phyloP scores from a whole-genome alignment of 2,797 vertebrate genomes.

The Ambastaia sidthimunki region DNA sequence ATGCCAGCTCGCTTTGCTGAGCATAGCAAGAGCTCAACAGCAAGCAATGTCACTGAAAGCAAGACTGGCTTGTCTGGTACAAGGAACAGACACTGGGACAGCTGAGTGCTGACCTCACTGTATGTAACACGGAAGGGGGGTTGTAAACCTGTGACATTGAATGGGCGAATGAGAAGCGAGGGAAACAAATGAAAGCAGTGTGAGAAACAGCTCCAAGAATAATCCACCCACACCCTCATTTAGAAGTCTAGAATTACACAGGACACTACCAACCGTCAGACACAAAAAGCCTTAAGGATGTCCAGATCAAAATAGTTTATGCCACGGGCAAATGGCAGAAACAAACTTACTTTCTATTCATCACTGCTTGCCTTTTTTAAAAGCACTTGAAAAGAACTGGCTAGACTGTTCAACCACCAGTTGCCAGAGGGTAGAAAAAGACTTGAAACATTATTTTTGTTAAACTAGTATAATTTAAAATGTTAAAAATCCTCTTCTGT shows the following conservation, averaged over 20 bases:
- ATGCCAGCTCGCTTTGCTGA: constrained; percentile 32
- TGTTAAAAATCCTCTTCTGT: constrained; percentile 15
- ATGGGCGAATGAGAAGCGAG: too few species aligned
- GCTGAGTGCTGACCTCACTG: constrained; percentile 75
- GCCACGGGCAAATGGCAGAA: neutral
- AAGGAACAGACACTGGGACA: constrained; percentile 62
- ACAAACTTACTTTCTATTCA: neutral
- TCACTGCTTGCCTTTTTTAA: neutral
- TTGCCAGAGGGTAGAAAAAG: neutral
- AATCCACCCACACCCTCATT: constrained; percentile 48
- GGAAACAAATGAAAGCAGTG: constrained; percentile 54
- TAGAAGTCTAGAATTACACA: constrained; percentile 42
- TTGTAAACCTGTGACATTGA: constrained; percentile 36
- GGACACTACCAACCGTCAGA: constrained; percentile 21
- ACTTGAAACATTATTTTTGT: neutral
- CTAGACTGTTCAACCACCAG: constrained; percentile 9
- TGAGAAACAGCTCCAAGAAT: constrained; percentile 46
- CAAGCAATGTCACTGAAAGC: constrained; percentile 53
- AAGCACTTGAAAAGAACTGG: neutral
- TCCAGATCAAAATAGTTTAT: constrained; percentile 35
- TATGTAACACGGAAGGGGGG: constrained; percentile 43
- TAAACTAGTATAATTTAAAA: neutral
- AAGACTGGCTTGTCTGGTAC: constrained; percentile 62
- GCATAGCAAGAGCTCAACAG: constrained; percentile 41
- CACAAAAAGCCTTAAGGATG: constrained; percentile 31